Evolutionary conservation across 2,888 invertebrate species (phyloP).

Genomic region (Pristionchus maxplancki): DNA sequence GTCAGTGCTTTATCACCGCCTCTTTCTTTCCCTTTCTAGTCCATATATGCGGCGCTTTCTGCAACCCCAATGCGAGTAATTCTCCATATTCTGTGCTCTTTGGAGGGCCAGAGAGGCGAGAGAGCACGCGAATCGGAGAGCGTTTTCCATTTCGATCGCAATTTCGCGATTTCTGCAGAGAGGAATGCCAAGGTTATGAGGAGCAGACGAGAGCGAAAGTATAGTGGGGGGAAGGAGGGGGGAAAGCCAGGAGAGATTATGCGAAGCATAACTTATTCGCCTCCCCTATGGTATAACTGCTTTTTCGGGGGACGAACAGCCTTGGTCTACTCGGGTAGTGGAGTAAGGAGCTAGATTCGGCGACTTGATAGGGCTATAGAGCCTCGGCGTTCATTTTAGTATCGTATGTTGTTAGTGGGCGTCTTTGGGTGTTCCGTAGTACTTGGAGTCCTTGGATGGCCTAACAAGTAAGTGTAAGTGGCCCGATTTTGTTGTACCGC

Average conservation of each 20-base stretch:
- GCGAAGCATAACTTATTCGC: constrained; percentile 39
- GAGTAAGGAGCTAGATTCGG: not conserved
- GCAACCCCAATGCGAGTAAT: not conserved
- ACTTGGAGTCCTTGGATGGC: not conserved
- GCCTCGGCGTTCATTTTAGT: too few species aligned
- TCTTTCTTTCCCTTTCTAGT: constrained; percentile 5
- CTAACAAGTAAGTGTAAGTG: too few species aligned
- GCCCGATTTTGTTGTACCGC: not conserved
- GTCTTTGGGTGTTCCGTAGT: too few species aligned
- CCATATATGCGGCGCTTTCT: constrained; percentile 21
- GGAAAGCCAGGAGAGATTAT: constrained; percentile 2
- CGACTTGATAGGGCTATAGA: not conserved
- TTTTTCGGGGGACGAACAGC: not conserved
- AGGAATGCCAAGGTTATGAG: constrained; percentile 37
- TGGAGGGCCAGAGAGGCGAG: not conserved
- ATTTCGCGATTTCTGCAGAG: constrained; percentile 18
- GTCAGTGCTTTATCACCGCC: constrained; percentile 15
- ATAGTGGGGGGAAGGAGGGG: not conserved
- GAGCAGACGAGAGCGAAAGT: constrained; percentile 39
- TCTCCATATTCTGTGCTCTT: not conserved
- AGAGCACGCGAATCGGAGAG: not conserved
- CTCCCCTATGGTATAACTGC: not conserved
- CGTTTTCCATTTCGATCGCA: not conserved
- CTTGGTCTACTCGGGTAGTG: not conserved
- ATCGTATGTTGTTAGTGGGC: too few species aligned